Evolutionary conservation across 2,797 vertebrate species (phyloP), one percentile per base, ranked within the genome.

Genomic region (Lepus townsendii): DNA sequence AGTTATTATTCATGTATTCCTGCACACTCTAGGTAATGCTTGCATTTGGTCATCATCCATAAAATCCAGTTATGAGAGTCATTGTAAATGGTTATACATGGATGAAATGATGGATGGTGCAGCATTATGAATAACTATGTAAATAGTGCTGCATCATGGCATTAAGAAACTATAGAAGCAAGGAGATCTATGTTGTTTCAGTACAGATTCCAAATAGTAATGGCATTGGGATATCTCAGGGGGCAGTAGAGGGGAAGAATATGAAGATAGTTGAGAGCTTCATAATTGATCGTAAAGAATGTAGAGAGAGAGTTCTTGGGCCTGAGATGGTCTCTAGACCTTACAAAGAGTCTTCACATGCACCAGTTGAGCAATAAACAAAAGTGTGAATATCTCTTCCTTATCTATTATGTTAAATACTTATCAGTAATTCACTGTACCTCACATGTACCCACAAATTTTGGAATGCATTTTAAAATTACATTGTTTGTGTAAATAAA

Each of bases 371-470:
- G 30, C 20, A 52, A 54, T 12, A 14, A 83, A 11, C 52, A 50
- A 88, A 30, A 62, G 6, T 7, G 1, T 24, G 12, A 16, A 12
- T n/a, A 30, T 26, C 24, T 84, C 35, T 78, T 63, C 42, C 26
- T 38, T 22, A 19, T 27, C 20, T 20, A 17, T 30, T 63, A 5
- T 78, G 42, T 38, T 63, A 71, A 30, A 32, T 32, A 16, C 32
- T 35, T 73, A 20, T 27, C 11, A n/a, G 3, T 72, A 79, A 35
- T 26, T 22, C 27, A 35, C 27, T 30, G 2, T 17, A 27, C 20
- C 5, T 22, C 5, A 42, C 8, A 57, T 12, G 12, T 4, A 14
- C 7, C 3, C 0, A 0, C 57, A 50, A 11, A 2, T 71, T 69
- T 68, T 57, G 11, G 19, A 30, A 77, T 76, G 17, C 3, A 73